Base-by-base conservation (phyloP, 2,888 invertebrate genomes). In the Drosophila quinaria region DNA sequence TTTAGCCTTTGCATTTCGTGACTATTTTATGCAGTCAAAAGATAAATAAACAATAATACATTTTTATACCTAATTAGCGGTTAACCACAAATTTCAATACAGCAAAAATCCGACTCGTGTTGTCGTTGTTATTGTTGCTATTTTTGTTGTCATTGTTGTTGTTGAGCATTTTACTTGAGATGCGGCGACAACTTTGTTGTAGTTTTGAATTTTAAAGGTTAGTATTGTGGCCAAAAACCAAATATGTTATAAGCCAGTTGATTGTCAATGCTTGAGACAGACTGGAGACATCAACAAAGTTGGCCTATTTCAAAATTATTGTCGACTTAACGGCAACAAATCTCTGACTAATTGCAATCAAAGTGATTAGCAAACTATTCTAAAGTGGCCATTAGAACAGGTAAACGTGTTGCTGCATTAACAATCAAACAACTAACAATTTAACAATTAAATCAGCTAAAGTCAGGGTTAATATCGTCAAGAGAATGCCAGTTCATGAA, bases 61-160 rank as follows among this genome's bases (percentile, higher is more conserved):
- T 77, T 72, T 81, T 78, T 64, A 77, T 90, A 83, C 81, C 79
- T 89, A 90, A 90, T 90, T 90, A 90, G 91, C 65, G 90, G 90
- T 91, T 88, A 90, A 87, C 90, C 91, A 74, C 90, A 89, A 85
- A 77, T 80, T 83, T 78, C 78, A 85, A 85, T 84, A 82, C 54
- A 68, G 67, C 71, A 60, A 63, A 76, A 84, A 79, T 76, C 64
- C 70, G 67, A 58, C 67, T 66, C 42, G 68, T 68, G 54, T 59
- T 67, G 11, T 42, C 10, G 17, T 41, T 17, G 41, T 41, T 41
- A 10, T 42, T 42, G n/a, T 37, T 39, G 22, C 22, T 8, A 22
- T 22, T 19, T 22, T 22, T 44, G 44, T 44, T 44, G n/a, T 25
- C 54, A 47, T 46, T 61, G 54, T 50, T 61, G 42, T 44, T 68